Evolutionary conservation across 2,888 invertebrate genomes (phyloP), one percentile per base, ranked within the genome.

Genomic region (Oscheius sp.): DNA sequence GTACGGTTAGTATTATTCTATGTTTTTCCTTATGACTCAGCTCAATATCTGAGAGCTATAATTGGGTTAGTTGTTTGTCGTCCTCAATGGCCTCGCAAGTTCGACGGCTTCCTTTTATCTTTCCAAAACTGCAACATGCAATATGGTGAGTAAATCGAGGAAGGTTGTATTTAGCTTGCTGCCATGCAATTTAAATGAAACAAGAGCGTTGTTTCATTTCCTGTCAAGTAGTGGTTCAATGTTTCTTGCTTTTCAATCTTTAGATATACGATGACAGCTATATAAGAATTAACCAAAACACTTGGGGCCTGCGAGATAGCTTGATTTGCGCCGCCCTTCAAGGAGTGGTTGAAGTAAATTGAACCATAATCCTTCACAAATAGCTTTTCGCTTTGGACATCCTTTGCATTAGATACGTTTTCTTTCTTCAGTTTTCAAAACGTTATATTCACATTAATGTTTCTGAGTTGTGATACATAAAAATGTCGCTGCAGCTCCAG

Each of bases 321-420:
- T 50, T 36, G 44, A 63, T 63, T 56, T 65, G 32, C 54, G 26
- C 63, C 26, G 32, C 24, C 44, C 20, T 56, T 54, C 54, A 54
- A 50, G 50, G 63, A 17, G 24, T 54, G 45, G 30, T 65, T 56
- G 65, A 45, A 38, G 45, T 28, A 65, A 54, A 54, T 65, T 54
- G 54, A 54, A 65, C 49, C 45, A 44, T 65, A 54, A 56, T 54
- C 54, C 65, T 49, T 45, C 56, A 59, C 59, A 41, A 59, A 59
- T 59, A 59, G 59, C 59, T 59, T 59, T 44, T 59, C 28, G 59
- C n/a, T 44, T 33, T 17, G 5, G 51, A 14, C 51, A 51, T n/a
- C 14, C 32, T 54, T 36, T 54, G 20, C 6, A 22, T 47, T 22
- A 22, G 5, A 24, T 24, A 5, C 47, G 12, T 22, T 2, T 22